A percentile compares a stretch with the other conserved stretches of the same genome.
Evolutionary conservation across 37 sponge, comb jelly and placozoan species (phyloP).

Genomic region (Mnemiopsis leidyi): DNA sequence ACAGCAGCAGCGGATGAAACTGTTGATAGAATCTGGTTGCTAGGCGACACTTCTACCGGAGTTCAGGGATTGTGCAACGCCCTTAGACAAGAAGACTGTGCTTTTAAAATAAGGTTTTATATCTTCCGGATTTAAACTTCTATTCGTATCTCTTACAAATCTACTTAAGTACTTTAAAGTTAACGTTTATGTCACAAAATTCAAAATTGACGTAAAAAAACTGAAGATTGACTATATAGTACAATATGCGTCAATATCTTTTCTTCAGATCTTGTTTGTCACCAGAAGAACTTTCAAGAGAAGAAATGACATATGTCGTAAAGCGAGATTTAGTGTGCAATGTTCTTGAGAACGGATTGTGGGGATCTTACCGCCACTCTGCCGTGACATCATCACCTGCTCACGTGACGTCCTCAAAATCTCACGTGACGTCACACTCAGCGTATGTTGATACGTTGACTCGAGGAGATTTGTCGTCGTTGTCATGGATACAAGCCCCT

Average conservation of each 20-base stretch:
- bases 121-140: too few species aligned
- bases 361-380: constrained; percentile 62
- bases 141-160: too few species aligned
- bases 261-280: neutral
- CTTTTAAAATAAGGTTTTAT: constrained; percentile 35
- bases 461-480: constrained; percentile 61
- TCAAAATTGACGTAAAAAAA: too few species aligned
- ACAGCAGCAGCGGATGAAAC: neutral
- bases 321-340: constrained; percentile 26
- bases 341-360: neutral
- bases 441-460: constrained; percentile 62
- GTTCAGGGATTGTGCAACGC: constrained; percentile 60
- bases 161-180: too few species aligned
- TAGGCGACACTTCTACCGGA: constrained; percentile 1
- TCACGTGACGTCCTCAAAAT: neutral
- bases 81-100: constrained; percentile 38
- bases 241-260: too few species aligned
- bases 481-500: constrained; percentile 57
- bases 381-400: neutral
- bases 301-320: neutral
- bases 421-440: neutral
- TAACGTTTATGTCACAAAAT: too few species aligned
- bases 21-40: constrained; percentile 47
- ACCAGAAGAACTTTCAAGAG: neutral
- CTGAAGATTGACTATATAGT: too few species aligned